A percentile compares a stretch with the other conserved stretches of the same genome.
phyloP scores from a whole-genome alignment of 2,797 vertebrate genomes.

The Molossus molossus region DNA sequence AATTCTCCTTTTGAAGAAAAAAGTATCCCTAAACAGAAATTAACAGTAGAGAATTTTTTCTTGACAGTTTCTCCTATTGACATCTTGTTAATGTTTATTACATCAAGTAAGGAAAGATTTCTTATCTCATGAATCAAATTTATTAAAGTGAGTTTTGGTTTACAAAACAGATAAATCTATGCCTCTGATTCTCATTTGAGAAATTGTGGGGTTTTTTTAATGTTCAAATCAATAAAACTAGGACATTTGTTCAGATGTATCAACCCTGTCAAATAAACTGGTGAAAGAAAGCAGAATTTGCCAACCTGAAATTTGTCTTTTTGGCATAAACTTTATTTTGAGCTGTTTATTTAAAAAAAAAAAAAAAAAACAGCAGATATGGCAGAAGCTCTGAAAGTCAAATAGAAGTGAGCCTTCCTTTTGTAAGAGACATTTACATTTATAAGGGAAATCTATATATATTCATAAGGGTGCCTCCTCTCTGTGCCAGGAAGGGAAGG shows the following conservation, averaged over 20 bases:
- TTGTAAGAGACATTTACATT: background rate
- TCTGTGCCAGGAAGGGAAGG: background rate
- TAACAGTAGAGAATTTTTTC: background rate
- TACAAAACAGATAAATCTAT: constrained; percentile 40
- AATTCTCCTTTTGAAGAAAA: constrained; percentile 6
- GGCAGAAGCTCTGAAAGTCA: background rate
- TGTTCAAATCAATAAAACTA: constrained; percentile 18
- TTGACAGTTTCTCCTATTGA: background rate
- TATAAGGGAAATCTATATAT: background rate
- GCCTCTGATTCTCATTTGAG: background rate
- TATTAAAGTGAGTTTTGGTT: background rate
- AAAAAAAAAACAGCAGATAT: background rate
- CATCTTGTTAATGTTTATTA: background rate
- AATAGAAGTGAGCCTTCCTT: background rate
- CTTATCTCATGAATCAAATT: background rate
- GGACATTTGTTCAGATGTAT: background rate
- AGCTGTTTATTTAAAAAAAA: background rate
- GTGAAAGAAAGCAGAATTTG: background rate
- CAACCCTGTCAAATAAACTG: constrained; percentile 34
- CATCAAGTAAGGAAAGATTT: background rate
- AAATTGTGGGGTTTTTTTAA: background rate
- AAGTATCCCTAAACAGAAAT: constrained; percentile 7
- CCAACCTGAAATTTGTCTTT: background rate
- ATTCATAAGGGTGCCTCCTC: background rate
- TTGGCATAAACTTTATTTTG: background rate